Percentiles rank a stretch among this genome's conserved stretches.
phyloP scores from a whole-genome alignment of 2,113 vertebrate genomes.

The Pelmatolapia mariae region DNA sequence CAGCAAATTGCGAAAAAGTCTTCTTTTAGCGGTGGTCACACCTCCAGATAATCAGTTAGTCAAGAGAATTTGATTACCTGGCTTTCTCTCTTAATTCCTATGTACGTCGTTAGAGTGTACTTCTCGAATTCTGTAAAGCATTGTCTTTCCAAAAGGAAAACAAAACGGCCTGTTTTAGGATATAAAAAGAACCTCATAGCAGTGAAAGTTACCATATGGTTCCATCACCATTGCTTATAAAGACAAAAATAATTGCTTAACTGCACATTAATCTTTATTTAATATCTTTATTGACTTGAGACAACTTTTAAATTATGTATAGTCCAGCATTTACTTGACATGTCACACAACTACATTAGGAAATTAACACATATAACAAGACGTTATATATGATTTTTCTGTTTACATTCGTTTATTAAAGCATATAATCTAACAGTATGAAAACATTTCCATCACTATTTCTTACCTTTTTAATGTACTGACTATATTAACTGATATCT shows the following conservation, averaged over 20 bases:
- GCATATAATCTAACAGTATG: not conserved
- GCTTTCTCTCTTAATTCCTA: not conserved
- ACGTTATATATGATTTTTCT: no score
- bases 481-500: not conserved
- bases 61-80: no score
- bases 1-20: not conserved
- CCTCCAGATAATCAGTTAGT: no score
- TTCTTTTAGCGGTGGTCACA: not conserved
- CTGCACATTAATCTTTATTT: no score
- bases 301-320: no score
- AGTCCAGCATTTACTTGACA: no score
- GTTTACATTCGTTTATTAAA: no score
- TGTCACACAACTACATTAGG: no score
- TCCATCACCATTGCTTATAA: rapidly evolving
- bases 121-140: not conserved
- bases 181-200: not conserved
- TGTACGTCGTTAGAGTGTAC: not conserved
- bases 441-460: not conserved
- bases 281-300: no score
- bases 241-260: no score
- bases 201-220: not conserved
- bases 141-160: not conserved
- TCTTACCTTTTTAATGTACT: not conserved
- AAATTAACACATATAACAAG: no score
- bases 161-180: not conserved